phyloP scores from a whole-genome alignment of 2,113 vertebrate genomes.

The Ageneiosus marmoratus region DNA sequence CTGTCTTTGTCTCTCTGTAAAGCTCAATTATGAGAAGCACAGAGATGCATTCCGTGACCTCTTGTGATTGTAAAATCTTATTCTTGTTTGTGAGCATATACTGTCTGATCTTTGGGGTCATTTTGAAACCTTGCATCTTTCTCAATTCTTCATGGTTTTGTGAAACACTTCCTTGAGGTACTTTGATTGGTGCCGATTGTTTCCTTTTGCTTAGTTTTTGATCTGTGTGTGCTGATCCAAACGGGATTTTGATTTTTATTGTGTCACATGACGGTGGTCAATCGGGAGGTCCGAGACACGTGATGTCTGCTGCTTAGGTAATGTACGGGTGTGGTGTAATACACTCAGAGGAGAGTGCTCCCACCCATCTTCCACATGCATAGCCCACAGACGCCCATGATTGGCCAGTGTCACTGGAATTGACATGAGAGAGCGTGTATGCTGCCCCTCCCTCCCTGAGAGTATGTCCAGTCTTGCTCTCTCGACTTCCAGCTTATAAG shows the following conservation, averaged over 20 bases:
- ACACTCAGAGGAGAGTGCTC: no score
- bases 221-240: not conserved
- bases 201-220: not conserved
- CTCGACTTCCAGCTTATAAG: no score
- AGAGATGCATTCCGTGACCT: not conserved
- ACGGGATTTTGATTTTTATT: not conserved
- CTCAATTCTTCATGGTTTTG: not conserved
- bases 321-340: no score
- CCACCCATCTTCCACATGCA: no score
- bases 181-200: not conserved
- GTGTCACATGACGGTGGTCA: no score
- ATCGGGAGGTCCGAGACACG: no score
- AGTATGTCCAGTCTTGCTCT: no score
- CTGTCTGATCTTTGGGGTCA: not conserved
- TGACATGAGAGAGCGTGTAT: no score
- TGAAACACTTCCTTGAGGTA: not conserved
- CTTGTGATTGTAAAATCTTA: not conserved
- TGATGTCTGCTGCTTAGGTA: no score
- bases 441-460: no score
- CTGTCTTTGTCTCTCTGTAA: slow-evolving; percentile 29
- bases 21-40: slow-evolving; percentile 18
- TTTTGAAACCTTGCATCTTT: not conserved
- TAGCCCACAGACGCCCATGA: no score
- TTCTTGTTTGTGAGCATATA: not conserved
- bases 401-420: no score